Percentiles rank a stretch among this genome's conserved stretches.
phyloP scores from a whole-genome alignment of 2,113 vertebrate species.

The Gymnocephalus cernua region DNA sequence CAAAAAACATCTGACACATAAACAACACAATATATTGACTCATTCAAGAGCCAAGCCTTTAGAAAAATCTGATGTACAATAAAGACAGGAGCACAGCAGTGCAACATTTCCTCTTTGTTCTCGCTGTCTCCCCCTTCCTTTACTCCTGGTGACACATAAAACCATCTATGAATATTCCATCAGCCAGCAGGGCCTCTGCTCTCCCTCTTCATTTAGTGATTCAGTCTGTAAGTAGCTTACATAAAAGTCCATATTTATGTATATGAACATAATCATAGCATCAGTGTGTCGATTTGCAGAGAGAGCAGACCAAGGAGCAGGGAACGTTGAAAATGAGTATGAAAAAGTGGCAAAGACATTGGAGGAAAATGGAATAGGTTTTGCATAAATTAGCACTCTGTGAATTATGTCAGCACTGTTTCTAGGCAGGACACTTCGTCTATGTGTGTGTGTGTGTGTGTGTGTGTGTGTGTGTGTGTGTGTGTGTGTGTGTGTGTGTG shows the following conservation, averaged over 20 bases:
- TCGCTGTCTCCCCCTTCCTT: slow-evolving; percentile 27
- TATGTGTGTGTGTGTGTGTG: slow-evolving; percentile 26
- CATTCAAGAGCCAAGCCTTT: slow-evolving; percentile 27
- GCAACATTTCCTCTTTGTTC: slow-evolving; percentile 8
- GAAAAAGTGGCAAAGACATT: slow-evolving; percentile 17
- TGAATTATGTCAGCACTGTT: slow-evolving; percentile 63
- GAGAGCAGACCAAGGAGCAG: slow-evolving; percentile 28
- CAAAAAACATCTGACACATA: slow-evolving; percentile 1
- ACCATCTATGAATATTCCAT: slow-evolving; percentile 79
- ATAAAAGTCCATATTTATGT: slow-evolving; percentile 64
- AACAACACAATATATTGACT: slow-evolving; percentile 18
- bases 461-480: slow-evolving; percentile 33
- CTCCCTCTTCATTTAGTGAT: slow-evolving; percentile 56
- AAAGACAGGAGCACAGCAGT: slow-evolving; percentile 7
- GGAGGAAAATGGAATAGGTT: slow-evolving; percentile 55
- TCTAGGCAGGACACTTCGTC: slow-evolving; percentile 55
- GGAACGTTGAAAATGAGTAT: slow-evolving; percentile 14
- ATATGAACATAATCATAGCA: slow-evolving; percentile 18
- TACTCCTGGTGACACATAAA: slow-evolving; percentile 54
- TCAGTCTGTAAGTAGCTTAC: slow-evolving; percentile 71
- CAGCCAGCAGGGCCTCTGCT: slow-evolving; percentile 39
- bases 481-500: neutral
- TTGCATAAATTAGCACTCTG: slow-evolving; percentile 60
- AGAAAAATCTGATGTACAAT: slow-evolving; percentile 4
- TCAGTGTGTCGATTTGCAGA: slow-evolving; percentile 47